Percentiles rank a stretch among this genome's conserved stretches.
phyloP scores from a whole-genome alignment of 2,888 invertebrate genomes.

The Fragum whitleyi region DNA sequence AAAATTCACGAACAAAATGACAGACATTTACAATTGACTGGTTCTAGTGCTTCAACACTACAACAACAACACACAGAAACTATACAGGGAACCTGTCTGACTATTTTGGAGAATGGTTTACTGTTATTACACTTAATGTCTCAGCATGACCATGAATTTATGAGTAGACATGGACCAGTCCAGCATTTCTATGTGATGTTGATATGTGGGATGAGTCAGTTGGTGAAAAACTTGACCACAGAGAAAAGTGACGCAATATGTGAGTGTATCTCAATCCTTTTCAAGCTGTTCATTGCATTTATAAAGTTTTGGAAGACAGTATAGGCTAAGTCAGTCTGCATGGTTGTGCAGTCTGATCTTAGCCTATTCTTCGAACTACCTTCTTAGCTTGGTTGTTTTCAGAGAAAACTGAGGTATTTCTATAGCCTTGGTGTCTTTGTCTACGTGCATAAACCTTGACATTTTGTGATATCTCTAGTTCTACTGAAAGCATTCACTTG shows the following conservation, averaged over 20 bases:
- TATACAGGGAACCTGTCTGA: slow-evolving; percentile 23
- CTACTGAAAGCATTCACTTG: no score
- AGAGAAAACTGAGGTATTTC: no score
- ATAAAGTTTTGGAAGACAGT: no score
- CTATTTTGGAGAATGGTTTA: slow-evolving; percentile 61
- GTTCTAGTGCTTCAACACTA: background rate
- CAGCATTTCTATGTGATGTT: slow-evolving; percentile 70
- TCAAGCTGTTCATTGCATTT: no score
- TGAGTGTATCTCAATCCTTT: slow-evolving; percentile 43
- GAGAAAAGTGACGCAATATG: slow-evolving; percentile 62
- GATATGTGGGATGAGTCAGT: slow-evolving; percentile 62
- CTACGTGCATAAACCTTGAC: no score
- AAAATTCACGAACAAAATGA: background rate
- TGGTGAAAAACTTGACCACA: slow-evolving; percentile 52
- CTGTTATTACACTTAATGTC: slow-evolving; percentile 66
- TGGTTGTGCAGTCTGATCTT: no score
- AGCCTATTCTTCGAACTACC: no score
- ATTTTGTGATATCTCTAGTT: no score
- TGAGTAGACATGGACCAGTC: slow-evolving; percentile 57
- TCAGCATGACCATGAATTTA: slow-evolving; percentile 64
- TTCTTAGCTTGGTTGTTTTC: no score
- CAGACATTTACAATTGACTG: background rate
- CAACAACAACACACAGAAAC: background rate
- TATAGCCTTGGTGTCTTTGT: no score
- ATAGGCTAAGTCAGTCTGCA: no score